Base-by-base conservation (phyloP, 2,113 vertebrate species). In the Vidua chalybeata region DNA sequence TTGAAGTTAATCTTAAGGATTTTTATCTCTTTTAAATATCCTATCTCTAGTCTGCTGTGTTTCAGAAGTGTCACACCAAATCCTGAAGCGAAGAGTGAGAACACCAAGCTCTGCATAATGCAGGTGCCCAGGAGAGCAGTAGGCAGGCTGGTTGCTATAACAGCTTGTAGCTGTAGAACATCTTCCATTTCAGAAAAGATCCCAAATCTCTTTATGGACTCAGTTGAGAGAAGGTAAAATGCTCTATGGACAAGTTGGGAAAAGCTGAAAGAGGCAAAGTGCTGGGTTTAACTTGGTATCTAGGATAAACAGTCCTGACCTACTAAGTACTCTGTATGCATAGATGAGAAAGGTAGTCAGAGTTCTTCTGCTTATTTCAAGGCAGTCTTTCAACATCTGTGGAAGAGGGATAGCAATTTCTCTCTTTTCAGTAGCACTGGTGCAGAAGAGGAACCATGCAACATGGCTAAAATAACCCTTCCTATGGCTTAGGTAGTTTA, bases 191-290 rank as follows among this genome's bases (percentile, higher is more conserved):
- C 84, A 85, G 63, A 96, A 91, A 94, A 89, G 74, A 96, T 95
- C 94, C 93, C 91, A 96, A 96, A 95, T 92, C 95, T 94, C 95
- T 96, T 97, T 96, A 96, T 96, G 87, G 87, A 89, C 66, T 89
- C 82, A 91, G 71, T 43, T 62, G 87, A 95, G 62, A 93, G 89
- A 96, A 92, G 86, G 86, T 83, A 94, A 96, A 96, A 94, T 61
- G 73, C 52, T 64, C 61, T 89, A 83, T 48, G 66, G 62, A 92
- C 63, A 85, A 93, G 74, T 35, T 91, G 69, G 87, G 81, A 94
- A 94, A 93, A 94, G 81, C 80, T 87, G 87, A 94, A 91, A 87
- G 66, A 82, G n/a, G 66, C 66, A 78, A 86, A 87, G 76, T 87
- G 78, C 84, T 37, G 56, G 3, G 61, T 81, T 88, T 83, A 88